phyloP scores from a whole-genome alignment of 1,140 invertebrate species.

The Campoletis sonorensis region DNA sequence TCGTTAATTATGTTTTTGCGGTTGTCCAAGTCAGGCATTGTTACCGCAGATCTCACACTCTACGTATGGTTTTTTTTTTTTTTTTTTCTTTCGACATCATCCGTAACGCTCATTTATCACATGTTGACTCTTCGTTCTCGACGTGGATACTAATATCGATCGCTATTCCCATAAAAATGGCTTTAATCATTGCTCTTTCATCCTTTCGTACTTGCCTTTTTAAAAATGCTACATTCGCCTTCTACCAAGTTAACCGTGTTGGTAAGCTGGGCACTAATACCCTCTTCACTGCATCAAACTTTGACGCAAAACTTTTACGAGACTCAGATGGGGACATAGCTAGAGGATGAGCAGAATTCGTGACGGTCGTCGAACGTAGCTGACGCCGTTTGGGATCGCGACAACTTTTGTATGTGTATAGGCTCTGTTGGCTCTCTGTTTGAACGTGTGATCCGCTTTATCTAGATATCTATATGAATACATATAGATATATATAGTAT shows the following conservation, averaged over 20 bases:
- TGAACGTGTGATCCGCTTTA: background rate
- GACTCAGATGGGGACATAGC: background rate
- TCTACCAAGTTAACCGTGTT: constrained; percentile 7
- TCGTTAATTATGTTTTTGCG: background rate
- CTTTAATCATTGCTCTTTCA: background rate
- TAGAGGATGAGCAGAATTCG: constrained; percentile 1
- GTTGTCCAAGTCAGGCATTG: background rate
- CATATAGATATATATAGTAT: background rate
- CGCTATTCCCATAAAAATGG: background rate
- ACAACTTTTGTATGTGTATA: constrained; percentile 24
- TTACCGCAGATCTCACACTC: background rate
- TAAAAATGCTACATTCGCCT: constrained; percentile 11
- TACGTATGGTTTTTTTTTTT: too few relatives aligned
- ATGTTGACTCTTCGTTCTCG: background rate
- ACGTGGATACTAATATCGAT: background rate
- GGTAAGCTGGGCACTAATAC: constrained; percentile 19
- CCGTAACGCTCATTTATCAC: background rate
- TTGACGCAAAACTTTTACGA: constrained; percentile 12
- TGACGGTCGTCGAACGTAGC: background rate
- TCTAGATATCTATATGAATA: background rate
- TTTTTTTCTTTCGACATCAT: background rate
- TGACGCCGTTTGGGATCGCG: background rate
- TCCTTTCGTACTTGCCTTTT: background rate
- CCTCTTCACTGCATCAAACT: constrained; percentile 19
- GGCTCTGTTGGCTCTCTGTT: background rate